Conservation (phyloP, 2,888 invertebrate species). For the Zhengitettix transpicula region DNA sequence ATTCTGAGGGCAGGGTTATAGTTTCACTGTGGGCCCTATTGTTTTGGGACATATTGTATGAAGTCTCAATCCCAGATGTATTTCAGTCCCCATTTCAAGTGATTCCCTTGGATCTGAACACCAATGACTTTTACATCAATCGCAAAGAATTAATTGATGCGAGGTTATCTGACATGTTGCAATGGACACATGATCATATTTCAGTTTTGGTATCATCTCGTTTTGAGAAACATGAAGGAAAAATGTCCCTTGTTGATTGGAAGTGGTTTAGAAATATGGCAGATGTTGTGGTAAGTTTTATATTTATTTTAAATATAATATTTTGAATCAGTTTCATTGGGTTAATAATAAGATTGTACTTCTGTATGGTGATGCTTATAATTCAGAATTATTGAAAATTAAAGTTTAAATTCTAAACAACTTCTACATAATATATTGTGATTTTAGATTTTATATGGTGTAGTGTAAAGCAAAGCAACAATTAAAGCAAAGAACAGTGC, state of each 20-base stretch:
- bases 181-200: constrained; percentile 26
- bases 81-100: constrained; percentile 49
- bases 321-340: not conserved
- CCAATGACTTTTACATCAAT: constrained; percentile 45
- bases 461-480: too few species aligned
- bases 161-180: constrained; percentile 24
- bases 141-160: constrained; percentile 40
- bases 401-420: too few species aligned
- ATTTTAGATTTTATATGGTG: too few species aligned
- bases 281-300: constrained; percentile 7
- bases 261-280: constrained; percentile 20
- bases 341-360: not conserved
- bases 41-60: constrained; percentile 67
- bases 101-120: constrained; percentile 55
- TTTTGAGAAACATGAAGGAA: constrained; percentile 24
- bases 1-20: constrained; percentile 53
- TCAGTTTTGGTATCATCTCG: constrained; percentile 26
- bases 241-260: constrained; percentile 31
- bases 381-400: too few species aligned
- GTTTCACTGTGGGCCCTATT: constrained; percentile 44
- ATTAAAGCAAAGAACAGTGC: too few species aligned
- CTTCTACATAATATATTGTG: too few species aligned
- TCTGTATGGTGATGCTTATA: too few species aligned
- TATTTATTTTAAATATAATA: too few species aligned
- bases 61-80: constrained; percentile 36